These are phyloP conservation scores for Marronus borbonicus DNA, from an alignment of 2,888 invertebrate genomes.

Conservation along the genomic window DNA sequence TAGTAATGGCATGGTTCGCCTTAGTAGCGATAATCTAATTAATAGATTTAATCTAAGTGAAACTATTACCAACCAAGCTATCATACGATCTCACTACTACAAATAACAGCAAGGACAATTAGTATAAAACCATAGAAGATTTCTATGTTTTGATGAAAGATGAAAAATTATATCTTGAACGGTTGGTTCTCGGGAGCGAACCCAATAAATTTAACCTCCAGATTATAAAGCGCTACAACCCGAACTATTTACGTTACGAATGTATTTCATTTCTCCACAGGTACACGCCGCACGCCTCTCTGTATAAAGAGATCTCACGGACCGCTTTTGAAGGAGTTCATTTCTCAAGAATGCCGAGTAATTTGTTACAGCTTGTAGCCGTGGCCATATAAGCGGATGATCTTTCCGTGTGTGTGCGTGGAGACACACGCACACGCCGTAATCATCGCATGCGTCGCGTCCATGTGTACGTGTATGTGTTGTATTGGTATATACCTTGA, in stretches of 20 bases:
- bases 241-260: no score
- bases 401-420: constrained; percentile 1
- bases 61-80: no score
- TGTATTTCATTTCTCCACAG: constrained; percentile 5
- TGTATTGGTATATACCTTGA: constrained; percentile 21
- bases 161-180: background rate
- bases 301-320: constrained; percentile 13
- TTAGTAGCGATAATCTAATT: no score
- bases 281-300: background rate
- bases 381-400: constrained; percentile 23
- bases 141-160: background rate
- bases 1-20: no score
- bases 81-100: no score
- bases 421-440: constrained; percentile 10
- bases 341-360: constrained; percentile 30
- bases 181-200: background rate
- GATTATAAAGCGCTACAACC: background rate
- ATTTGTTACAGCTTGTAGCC: constrained; percentile 22
- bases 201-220: background rate
- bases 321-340: constrained; percentile 20
- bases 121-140: no score
- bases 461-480: background rate
- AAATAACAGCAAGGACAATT: no score
- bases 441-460: background rate
- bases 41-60: no score